Base-by-base conservation (phyloP, 2,888 invertebrate genomes). In the Leucophora obtusa region DNA sequence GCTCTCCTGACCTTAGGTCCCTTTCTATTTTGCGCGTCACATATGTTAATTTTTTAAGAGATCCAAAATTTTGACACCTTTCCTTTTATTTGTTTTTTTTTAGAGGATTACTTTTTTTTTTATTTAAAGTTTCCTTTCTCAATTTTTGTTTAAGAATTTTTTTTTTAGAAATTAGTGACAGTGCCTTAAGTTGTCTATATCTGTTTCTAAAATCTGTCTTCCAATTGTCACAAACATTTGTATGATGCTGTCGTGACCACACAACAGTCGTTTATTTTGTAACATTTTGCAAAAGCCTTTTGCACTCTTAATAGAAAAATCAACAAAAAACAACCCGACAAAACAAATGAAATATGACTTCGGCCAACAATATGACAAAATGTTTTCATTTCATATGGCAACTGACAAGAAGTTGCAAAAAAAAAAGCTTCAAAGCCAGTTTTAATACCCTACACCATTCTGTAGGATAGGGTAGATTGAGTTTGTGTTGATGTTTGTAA, bases 361-460 rank as follows among this genome's bases (percentile, higher is more conserved):
- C 35, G 60, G 53, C 65, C 66, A 79, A 75, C 75, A 71, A 65
- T 56, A 79, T 79, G 79, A 75, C 79, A 71, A 79, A 79, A 74
- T 66, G 60, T 79, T 70, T 79, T 74, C 50, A 74, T 79, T 79
- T 70, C 56, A 74, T 79, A 70, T 66, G 66, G 71, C 50, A 79
- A 71, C 43, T 51, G 75, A 75, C 79, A 79, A 75, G 38, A 18
- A 79, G 73, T 60, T 60, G 60, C 58, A 54, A 69, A 18, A 54
- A n/a, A 56, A 28, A 6, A 56, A 28, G 54, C 24, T 28, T 43
- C 43, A 66, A 35, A 54, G 38, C 18, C 7, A 15, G 17, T 4
- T 21, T 21, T n/a, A n/a, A n/a, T n/a, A n/a, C n/a, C n/a, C n/a
- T n/a, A n/a, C n/a, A n/a, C n/a, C n/a, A n/a, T n/a, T n/a, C n/a